Base-by-base conservation (phyloP, 2,797 vertebrate species). In the Rhyacichthys aspro region DNA sequence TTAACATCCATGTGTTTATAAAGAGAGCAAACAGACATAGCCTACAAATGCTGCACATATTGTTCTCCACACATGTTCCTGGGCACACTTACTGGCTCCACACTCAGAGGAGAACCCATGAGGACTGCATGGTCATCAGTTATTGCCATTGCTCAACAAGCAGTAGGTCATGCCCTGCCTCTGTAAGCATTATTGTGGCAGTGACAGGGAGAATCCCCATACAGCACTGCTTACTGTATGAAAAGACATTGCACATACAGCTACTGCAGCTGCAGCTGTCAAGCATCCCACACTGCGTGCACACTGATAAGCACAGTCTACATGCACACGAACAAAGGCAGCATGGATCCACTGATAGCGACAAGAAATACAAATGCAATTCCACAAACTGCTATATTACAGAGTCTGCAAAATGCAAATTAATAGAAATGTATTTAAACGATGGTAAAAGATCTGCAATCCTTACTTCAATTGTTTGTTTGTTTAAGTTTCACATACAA, bases 101-200 rank as follows among this genome's bases (percentile, higher is more conserved):
- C 66, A 63, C 28, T 15, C 23, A 28, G 67, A 76, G 78, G 78
- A 82, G 76, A 72, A 65, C 39, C 63, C 63, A 49, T 59, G 36
- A 67, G 71, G 54, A 47, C 50, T 85, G 84, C 87, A 78, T 67
- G 72, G 88, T 88, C 88, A 90, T 87, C 85, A 86, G 70, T 85
- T 86, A 88, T 79, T 74, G 82, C 79, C 77, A 82, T 63, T 59
- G 64, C 76, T 85, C 80, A 84, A 88, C 85, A 83, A 87, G 79
- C 74, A 18, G 60, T 39, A 72, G 87, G 87, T 89, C 86, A 84
- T 86, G 83, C 74, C 69, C 78, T 84, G 83, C 83, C 46, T 84
- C 79, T 74, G 79, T 86, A 85, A 87, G 84, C 84, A 82, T 53
- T 76, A 79, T 67, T 68, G 78, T 75, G 80, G 66, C 55, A 62